A percentile compares a stretch with the other conserved stretches of the same genome.
Evolutionary conservation across 2,797 vertebrate species (phyloP).

Genomic region (Apogon talboti): DNA sequence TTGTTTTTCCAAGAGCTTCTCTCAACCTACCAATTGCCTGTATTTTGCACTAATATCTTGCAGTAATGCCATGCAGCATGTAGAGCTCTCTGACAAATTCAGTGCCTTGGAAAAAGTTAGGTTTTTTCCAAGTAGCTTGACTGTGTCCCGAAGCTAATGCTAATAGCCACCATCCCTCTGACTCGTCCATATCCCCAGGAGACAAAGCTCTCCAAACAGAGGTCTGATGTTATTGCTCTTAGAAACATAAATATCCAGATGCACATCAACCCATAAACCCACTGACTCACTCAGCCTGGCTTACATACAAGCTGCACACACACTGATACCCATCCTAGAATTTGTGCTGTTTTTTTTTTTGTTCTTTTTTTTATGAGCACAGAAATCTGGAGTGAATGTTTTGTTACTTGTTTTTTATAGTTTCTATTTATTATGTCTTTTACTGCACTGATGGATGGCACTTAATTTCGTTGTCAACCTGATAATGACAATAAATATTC

Average conservation of each 20-base stretch:
- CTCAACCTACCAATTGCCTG: constrained; percentile 16
- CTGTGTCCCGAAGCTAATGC: constrained; percentile 17
- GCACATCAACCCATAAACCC: constrained; percentile 56
- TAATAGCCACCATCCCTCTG: constrained; percentile 23
- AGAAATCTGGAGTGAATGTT: neutral
- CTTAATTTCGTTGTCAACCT: too few species aligned
- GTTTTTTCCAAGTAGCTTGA: constrained; percentile 19
- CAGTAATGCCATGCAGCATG: constrained; percentile 9
- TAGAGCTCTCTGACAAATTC: constrained; percentile 39
- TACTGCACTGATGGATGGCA: too few species aligned
- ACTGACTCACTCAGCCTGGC: constrained; percentile 45
- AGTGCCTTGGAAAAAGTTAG: constrained; percentile 34
- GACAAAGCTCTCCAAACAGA: constrained; percentile 9
- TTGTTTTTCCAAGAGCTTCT: constrained; percentile 34
- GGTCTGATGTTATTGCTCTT: constrained; percentile 51
- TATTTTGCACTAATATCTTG: constrained; percentile 26
- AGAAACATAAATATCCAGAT: constrained; percentile 65
- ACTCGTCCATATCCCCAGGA: constrained; percentile 36
- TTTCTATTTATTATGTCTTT: too few species aligned
- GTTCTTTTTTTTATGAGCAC: neutral
- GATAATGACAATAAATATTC: too few species aligned
- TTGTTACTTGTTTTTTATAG: too few species aligned
- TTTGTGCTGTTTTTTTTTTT: neutral
- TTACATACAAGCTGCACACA: constrained; percentile 17
- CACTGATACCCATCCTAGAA: neutral